Conservation (phyloP, 2,113 vertebrate species). For the Cercocebus atys region DNA sequence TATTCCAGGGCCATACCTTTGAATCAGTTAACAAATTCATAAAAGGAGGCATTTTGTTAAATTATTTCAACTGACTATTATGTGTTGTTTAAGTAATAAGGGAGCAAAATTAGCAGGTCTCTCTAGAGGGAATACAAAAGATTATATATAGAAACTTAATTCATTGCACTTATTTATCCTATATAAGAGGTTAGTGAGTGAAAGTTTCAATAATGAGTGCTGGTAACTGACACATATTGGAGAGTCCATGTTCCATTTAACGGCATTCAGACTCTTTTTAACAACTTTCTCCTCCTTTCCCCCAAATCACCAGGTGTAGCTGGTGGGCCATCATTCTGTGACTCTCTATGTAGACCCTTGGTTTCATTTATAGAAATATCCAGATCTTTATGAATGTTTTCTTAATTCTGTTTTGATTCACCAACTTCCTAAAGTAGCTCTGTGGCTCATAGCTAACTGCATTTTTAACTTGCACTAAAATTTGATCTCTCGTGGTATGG, state of each 20-base stretch:
- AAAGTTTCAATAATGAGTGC: background rate
- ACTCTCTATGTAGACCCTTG: background rate
- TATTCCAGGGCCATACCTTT: background rate
- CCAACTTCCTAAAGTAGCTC: background rate
- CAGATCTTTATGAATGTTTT: background rate
- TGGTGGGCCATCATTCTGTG: background rate
- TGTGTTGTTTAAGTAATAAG: background rate
- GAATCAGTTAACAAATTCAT: background rate
- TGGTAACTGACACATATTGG: background rate
- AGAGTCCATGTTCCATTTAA: background rate
- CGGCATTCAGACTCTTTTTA: background rate
- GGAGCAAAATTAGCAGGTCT: background rate
- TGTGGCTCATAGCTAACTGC: background rate
- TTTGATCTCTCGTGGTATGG: background rate
- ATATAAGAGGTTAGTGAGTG: background rate
- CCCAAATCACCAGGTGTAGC: background rate
- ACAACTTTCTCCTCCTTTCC: background rate
- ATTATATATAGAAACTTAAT: background rate
- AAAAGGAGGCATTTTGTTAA: background rate
- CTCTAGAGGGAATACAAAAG: background rate
- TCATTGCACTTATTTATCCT: background rate
- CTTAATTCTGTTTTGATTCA: background rate
- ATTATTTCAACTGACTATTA: background rate
- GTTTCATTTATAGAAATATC: conserved; percentile 10
- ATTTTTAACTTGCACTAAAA: conserved; percentile 43